Percentiles rank a stretch among this genome's conserved stretches.
Conservation (phyloP, 2,888 invertebrate genomes). For the Andrena fulva region DNA sequence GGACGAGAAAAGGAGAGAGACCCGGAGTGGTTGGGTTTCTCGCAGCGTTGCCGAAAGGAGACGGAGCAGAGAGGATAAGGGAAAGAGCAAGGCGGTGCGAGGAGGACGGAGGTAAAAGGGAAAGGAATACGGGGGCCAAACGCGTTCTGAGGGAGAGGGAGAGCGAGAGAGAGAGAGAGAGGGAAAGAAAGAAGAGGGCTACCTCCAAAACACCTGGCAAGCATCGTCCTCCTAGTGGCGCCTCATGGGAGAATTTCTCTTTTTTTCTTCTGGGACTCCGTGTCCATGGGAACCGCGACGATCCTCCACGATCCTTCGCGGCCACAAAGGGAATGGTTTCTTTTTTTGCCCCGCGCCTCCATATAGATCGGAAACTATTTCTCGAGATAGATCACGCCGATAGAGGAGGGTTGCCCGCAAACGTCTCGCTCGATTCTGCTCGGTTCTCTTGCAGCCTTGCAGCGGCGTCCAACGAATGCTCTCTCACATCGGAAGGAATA, state of each 20-base stretch:
- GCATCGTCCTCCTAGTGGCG: slow-evolving; percentile 76
- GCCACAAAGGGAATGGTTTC: slow-evolving; percentile 57
- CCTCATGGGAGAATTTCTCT: slow-evolving; percentile 72
- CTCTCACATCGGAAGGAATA: slow-evolving; percentile 9
- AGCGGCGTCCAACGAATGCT: neutral
- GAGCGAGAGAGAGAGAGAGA: slow-evolving; percentile 8
- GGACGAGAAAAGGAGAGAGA: slow-evolving; percentile 10
- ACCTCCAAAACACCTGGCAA: slow-evolving; percentile 79
- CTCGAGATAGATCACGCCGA: slow-evolving; percentile 28
- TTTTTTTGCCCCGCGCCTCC: slow-evolving; percentile 31
- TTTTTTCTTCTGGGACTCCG: slow-evolving; percentile 70
- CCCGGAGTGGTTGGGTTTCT: slow-evolving; percentile 45
- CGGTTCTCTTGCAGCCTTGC: neutral
- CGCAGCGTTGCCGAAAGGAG: slow-evolving; percentile 34
- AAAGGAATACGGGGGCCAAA: slow-evolving; percentile 24
- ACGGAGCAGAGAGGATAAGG: slow-evolving; percentile 38
- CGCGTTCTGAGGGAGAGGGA: slow-evolving; percentile 1
- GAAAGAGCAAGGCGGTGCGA: slow-evolving; percentile 39
- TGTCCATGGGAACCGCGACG: slow-evolving; percentile 76
- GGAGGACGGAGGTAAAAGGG: slow-evolving; percentile 45
- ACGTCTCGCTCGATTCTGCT: slow-evolving; percentile 5
- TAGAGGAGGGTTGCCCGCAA: slow-evolving; percentile 4
- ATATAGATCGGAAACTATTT: slow-evolving; percentile 58
- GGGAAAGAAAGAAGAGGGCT: slow-evolving; percentile 52
- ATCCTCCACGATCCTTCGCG: slow-evolving; percentile 8